Evolutionary conservation across 2,113 vertebrate species (phyloP), one percentile per base, ranked within the genome.

Genomic region (Otus sunia): DNA sequence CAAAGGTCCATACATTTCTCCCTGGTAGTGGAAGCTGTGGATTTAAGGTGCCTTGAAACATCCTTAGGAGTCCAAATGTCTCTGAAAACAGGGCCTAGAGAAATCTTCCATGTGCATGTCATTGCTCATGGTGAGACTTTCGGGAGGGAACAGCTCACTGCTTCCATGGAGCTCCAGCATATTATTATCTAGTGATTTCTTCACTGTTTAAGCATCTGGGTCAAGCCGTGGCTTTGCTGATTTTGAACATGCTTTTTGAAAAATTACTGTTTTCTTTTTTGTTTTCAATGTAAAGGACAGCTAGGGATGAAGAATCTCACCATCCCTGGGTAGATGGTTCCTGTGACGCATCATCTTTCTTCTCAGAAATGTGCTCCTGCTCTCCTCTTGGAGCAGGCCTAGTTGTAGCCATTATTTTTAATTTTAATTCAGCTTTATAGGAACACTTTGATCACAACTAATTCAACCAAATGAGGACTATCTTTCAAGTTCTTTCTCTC

Each of bases 1-100:
- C 34, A 17, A 34, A 49, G 9, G 20, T 39, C 76, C 0, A 0
- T 19, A 2, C 10, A 1, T 53, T 68, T 64, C 16, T 79, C 25
- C 14, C 11, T 20, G 14, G 26, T 32, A 37, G 7, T 53, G 36
- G 11, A 74, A 81, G 8, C 4, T 62, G 23, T 30, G 14, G 10
- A 37, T 52, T 77, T 64, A 52, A 50, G 26, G 22, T 45, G 10
- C 16, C 50, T 50, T 9, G 0, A 29, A 53, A 81, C 68, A 47
- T 8, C 26, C 72, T 69, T 32, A 32, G 10, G 37, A 62, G 52
- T 16, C n/a, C 0, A 0, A 53, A 64, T 12, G 17, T 25, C 45
- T 83, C 50, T 83, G 26, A 53, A 77, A 79, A 55, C 7, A 53
- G 56, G 32, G 30, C 30, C 18, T 15, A 43, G 45, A 55, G 43